These are phyloP conservation scores for Drosophila sp. DNA, from an alignment of 1,140 invertebrate species.

Conservation along the genomic window DNA sequence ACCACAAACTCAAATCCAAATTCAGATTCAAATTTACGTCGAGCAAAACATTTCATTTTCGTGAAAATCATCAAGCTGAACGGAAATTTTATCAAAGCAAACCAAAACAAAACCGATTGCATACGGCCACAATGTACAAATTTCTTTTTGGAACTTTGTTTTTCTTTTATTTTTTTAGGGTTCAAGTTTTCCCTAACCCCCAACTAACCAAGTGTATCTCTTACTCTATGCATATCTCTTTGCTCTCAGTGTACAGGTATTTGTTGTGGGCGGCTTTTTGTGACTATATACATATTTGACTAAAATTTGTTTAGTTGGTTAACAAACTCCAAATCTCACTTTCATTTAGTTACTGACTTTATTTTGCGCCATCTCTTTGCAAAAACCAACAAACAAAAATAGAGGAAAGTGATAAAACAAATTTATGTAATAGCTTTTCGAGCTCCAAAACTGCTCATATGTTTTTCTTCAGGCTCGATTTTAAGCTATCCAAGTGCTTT, in stretches of 20 bases:
- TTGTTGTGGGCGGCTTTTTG: conserved; percentile 26
- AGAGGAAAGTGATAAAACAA: conserved; percentile 32
- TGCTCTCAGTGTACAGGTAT: neutral
- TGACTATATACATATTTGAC: conserved; percentile 33
- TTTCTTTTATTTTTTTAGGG: conserved; percentile 5
- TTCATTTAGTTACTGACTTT: conserved; percentile 57
- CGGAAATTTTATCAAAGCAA: conserved; percentile 67
- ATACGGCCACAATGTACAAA: conserved; percentile 48
- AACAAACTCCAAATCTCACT: conserved; percentile 51
- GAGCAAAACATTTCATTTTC: conserved; percentile 75
- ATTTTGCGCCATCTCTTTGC: conserved; percentile 50
- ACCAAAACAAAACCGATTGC: conserved; percentile 70
- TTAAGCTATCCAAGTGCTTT: conserved; percentile 52
- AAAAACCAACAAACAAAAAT: conserved; percentile 50
- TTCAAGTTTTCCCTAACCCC: conserved; percentile 26
- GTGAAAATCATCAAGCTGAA: conserved; percentile 78
- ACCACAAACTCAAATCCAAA: conserved; percentile 48
- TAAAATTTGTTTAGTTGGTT: conserved; percentile 60
- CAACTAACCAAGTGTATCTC: conserved; percentile 34
- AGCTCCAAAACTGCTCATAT: conserved; percentile 24
- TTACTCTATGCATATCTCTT: conserved; percentile 18
- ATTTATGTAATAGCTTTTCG: conserved; percentile 64
- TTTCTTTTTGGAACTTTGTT: conserved; percentile 72
- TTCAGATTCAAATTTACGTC: conserved; percentile 62
- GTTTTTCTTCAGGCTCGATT: conserved; percentile 39